phyloP scores from a whole-genome alignment of 64 coral and sea anemone genomes.

The Cladopsammia gracilis region DNA sequence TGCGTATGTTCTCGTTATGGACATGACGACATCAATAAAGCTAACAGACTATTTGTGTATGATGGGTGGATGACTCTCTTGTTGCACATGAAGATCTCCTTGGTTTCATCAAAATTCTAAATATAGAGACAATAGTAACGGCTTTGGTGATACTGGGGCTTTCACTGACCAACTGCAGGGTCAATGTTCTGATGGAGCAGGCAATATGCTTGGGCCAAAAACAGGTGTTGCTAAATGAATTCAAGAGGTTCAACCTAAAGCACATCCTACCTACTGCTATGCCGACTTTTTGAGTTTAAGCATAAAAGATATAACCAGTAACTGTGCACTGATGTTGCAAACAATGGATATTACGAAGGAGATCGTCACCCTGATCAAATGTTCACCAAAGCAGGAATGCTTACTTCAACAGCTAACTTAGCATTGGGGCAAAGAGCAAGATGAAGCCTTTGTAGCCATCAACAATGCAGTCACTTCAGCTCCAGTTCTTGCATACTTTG shows the following conservation, averaged over 20 bases:
- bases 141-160: constrained; percentile 24
- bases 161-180: constrained; percentile 50
- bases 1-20: no score
- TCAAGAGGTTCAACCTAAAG: constrained; percentile 37
- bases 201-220: constrained; percentile 67
- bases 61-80: constrained; percentile 41
- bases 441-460: no score
- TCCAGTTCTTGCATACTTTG: no score
- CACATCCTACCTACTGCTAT: constrained; percentile 30
- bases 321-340: constrained; percentile 1
- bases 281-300: constrained; percentile 29
- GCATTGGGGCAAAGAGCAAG: no score
- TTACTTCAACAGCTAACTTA: constrained; percentile 38
- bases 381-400: constrained; percentile 32
- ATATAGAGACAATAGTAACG: constrained; percentile 57
- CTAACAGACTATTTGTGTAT: constrained; percentile 48
- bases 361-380: constrained; percentile 58
- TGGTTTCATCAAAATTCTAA: constrained; percentile 52
- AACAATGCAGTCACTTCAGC: no score
- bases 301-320: constrained; percentile 24
- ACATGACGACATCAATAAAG: no score
- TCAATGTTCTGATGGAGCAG: constrained; percentile 61
- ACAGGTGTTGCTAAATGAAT: constrained; percentile 54
- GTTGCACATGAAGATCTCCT: constrained; percentile 58
- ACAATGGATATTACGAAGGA: constrained; percentile 28